Evolutionary conservation across 2,113 vertebrate genomes (phyloP).

Genomic region (Okapia johnstoni): DNA sequence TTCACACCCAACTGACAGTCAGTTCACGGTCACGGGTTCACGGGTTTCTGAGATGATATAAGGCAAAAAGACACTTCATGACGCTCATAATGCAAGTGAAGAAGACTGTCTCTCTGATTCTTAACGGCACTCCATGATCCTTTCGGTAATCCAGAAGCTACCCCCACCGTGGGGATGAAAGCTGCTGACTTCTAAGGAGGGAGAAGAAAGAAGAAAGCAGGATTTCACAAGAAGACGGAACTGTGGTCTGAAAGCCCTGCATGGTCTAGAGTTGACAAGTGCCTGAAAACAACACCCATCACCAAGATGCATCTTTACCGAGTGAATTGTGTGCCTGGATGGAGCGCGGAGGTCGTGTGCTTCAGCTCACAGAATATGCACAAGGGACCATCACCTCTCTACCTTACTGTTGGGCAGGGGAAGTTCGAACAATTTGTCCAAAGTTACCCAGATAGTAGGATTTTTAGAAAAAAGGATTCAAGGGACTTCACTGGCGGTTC

Average conservation of each 20-base stretch:
- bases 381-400: not conserved
- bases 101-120: not conserved
- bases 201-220: not conserved
- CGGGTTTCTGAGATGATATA: not conserved
- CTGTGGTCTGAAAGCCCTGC: not conserved
- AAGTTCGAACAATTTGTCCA: not conserved
- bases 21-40: rapidly evolving
- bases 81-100: not conserved
- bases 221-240: not conserved
- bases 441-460: not conserved
- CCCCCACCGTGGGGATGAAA: not conserved
- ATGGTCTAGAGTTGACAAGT: not conserved
- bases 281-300: not conserved
- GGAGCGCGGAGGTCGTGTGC: rapidly evolving
- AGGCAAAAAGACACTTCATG: not conserved
- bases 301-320: too few relatives aligned
- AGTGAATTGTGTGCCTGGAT: not conserved
- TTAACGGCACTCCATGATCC: not conserved
- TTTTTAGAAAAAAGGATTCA: not conserved
- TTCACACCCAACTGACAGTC: not conserved
- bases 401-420: not conserved
- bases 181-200: not conserved
- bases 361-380: not conserved
- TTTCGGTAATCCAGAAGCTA: not conserved
- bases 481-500: not conserved